These are phyloP conservation scores for Drosophila trapezifrons DNA, from an alignment of 1,140 invertebrate species.

Conservation along the genomic window DNA sequence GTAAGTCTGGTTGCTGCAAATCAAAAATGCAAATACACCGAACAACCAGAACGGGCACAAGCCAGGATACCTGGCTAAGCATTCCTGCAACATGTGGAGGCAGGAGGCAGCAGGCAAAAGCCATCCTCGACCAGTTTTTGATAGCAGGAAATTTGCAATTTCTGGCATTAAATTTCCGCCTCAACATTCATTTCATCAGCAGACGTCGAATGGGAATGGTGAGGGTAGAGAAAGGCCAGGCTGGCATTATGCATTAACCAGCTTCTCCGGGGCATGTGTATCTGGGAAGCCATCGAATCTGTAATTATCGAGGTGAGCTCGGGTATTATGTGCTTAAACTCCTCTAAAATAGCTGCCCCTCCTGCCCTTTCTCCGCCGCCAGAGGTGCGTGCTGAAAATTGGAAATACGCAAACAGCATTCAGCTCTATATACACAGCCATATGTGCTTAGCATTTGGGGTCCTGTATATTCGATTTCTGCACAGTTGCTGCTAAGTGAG, in stretches of 20 bases:
- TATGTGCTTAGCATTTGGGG: constrained; percentile 27
- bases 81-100: constrained; percentile 21
- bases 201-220: neutral
- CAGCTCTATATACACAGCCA: neutral
- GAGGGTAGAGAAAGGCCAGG: neutral
- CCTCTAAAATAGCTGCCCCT: neutral
- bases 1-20: constrained; percentile 46
- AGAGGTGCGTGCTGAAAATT: constrained; percentile 44
- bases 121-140: constrained; percentile 60
- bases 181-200: constrained; percentile 51
- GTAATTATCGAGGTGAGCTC: constrained; percentile 51
- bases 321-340: constrained; percentile 49
- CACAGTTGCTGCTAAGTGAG: constrained; percentile 5
- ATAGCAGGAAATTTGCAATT: constrained; percentile 80
- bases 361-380: too few relatives aligned
- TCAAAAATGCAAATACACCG: constrained; percentile 70
- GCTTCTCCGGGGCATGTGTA: neutral
- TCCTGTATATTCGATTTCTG: constrained; percentile 14
- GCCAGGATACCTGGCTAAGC: constrained; percentile 8
- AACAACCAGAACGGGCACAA: constrained; percentile 20
- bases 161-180: constrained; percentile 78
- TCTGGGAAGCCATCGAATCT: constrained; percentile 22
- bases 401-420: constrained; percentile 14
- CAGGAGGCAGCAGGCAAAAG: neutral
- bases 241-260: constrained; percentile 37